Evolutionary conservation across 2,797 vertebrate genomes (phyloP).

Genomic region (Rhinella marina): DNA sequence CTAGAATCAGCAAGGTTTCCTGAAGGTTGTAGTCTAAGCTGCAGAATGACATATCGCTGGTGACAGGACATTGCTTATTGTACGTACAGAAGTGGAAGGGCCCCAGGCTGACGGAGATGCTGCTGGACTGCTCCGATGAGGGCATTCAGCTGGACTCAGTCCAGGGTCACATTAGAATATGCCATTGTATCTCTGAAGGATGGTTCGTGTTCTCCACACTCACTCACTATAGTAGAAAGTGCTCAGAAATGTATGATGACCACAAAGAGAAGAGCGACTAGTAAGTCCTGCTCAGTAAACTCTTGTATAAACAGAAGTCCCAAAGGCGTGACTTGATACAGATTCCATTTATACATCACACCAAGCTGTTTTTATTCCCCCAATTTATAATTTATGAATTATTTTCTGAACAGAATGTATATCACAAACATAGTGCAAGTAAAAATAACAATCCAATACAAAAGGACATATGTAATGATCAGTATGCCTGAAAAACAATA

Average conservation of each 20-base stretch:
- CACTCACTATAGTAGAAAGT: background rate
- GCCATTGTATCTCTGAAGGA: background rate
- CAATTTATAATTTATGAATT: too few relatives aligned
- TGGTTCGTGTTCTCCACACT: background rate
- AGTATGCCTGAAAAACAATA: too few relatives aligned
- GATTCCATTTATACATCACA: too few relatives aligned
- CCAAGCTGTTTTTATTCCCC: too few relatives aligned
- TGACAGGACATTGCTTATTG: slow-evolving; percentile 2
- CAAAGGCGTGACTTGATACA: too few relatives aligned
- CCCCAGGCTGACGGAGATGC: slow-evolving; percentile 30
- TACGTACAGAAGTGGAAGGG: background rate
- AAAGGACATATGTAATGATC: too few relatives aligned
- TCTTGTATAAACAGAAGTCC: too few relatives aligned
- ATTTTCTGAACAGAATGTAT: too few relatives aligned
- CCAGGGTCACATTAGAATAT: background rate
- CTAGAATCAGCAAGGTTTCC: background rate
- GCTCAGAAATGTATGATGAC: background rate
- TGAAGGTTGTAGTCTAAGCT: slow-evolving; percentile 2
- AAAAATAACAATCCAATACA: too few relatives aligned
- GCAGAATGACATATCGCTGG: slow-evolving; percentile 1
- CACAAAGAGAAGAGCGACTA: too few relatives aligned
- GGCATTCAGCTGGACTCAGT: slow-evolving; percentile 30
- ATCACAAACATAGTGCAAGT: too few relatives aligned
- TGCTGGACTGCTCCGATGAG: slow-evolving; percentile 34
- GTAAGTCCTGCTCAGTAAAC: too few relatives aligned